These are phyloP conservation scores for Troilus luridus DNA, from an alignment of 2,888 invertebrate species.

Conservation along the genomic window DNA sequence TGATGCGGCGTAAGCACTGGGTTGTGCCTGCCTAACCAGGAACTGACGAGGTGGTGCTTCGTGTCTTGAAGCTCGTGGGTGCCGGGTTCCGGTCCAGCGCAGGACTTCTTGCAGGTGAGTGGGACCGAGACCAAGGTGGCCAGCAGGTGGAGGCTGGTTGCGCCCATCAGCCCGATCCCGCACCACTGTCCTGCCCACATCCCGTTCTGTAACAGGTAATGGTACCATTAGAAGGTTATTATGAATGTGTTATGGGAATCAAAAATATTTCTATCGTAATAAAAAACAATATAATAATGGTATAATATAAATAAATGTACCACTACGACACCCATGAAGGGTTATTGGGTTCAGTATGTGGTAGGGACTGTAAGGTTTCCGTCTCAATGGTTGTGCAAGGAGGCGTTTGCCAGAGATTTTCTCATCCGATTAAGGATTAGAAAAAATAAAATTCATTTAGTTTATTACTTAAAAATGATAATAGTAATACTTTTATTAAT, in stretches of 20 bases:
- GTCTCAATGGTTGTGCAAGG: no score
- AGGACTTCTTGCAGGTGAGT: constrained; percentile 60
- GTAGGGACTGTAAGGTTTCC: no score
- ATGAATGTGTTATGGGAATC: neutral
- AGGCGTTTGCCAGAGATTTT: no score
- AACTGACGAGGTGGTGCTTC: constrained; percentile 62
- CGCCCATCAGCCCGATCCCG: constrained; percentile 62
- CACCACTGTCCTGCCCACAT: constrained; percentile 64
- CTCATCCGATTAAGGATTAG: no score
- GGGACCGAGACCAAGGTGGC: constrained; percentile 62
- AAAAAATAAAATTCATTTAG: no score
- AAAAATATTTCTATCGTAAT: no score
- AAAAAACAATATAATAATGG: no score
- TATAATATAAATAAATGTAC: no score
- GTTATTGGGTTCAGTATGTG: no score
- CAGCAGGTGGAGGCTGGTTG: constrained; percentile 62
- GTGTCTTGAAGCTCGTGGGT: constrained; percentile 60
- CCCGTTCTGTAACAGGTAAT: constrained; percentile 57
- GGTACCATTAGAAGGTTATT: neutral
- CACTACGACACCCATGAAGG: no score
- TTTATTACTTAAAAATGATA: no score
- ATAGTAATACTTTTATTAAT: no score
- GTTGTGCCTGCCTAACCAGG: constrained; percentile 63
- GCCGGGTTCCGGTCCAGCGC: constrained; percentile 47
- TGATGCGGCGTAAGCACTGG: constrained; percentile 61